phyloP scores from a whole-genome alignment of 2,888 invertebrate species.

The Rhagonycha fulva region DNA sequence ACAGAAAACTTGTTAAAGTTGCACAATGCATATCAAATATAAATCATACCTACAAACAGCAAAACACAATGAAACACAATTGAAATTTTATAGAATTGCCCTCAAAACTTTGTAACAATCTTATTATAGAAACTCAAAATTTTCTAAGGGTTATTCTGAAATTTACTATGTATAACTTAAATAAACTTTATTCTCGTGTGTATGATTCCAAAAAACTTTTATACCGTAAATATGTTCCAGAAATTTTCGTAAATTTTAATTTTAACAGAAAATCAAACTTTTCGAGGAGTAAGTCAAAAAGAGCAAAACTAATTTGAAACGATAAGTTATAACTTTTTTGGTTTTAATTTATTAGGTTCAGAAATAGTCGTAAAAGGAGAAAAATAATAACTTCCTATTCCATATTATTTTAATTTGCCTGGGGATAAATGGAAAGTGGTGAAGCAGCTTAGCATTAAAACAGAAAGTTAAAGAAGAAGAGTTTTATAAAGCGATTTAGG shows the following conservation, averaged over 20 bases:
- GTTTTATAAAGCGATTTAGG: not conserved
- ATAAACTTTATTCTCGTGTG: not conserved
- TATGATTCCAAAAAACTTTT: not conserved
- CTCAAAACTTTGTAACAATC: constrained; percentile 12
- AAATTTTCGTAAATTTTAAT: not conserved
- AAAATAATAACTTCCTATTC: not conserved
- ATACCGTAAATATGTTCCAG: not conserved
- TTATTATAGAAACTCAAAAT: constrained; percentile 7
- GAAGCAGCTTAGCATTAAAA: not conserved
- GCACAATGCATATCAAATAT: constrained; percentile 10
- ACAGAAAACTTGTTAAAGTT: constrained; percentile 17
- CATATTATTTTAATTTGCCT: not conserved
- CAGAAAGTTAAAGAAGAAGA: not conserved
- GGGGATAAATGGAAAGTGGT: not conserved
- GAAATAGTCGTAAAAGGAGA: not conserved
- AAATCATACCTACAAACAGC: constrained; percentile 25
- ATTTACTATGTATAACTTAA: not conserved
- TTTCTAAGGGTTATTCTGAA: constrained; percentile 3
- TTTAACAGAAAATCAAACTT: not conserved
- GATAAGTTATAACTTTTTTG: too few relatives aligned
- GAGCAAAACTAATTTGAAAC: not conserved
- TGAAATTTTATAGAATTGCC: constrained; percentile 10
- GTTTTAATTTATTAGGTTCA: too few relatives aligned
- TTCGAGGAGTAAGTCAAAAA: not conserved
- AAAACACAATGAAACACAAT: constrained; percentile 15